These are phyloP conservation scores for Athrips mouffetella DNA, from an alignment of 2,888 invertebrate genomes.

Conservation along the genomic window DNA sequence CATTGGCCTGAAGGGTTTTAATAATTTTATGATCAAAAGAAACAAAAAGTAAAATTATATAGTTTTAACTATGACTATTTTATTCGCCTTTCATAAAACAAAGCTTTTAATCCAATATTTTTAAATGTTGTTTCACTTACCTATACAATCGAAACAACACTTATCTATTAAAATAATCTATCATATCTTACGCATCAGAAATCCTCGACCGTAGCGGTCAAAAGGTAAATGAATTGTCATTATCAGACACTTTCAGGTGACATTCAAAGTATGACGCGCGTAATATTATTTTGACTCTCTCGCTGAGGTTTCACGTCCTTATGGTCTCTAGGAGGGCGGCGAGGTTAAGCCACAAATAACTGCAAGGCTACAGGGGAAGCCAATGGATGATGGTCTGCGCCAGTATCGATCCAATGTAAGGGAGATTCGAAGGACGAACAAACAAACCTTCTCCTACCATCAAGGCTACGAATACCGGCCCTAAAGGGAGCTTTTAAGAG, in stretches of 20 bases:
- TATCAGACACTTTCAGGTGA: conserved; percentile 16
- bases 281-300: not conserved
- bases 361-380: conserved; percentile 15
- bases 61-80: too few species aligned
- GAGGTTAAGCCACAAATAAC: conserved; percentile 12
- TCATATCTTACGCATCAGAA: not conserved
- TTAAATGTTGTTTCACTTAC: too few species aligned
- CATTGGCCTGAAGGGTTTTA: too few species aligned
- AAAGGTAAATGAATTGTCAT: conserved; percentile 13
- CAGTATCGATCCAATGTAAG: conserved; percentile 35
- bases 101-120: too few species aligned
- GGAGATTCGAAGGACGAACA: conserved; percentile 30
- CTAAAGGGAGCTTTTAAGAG: not conserved
- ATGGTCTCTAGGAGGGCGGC: not conserved
- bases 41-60: too few species aligned
- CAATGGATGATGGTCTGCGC: conserved; percentile 28
- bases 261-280: conserved; percentile 5
- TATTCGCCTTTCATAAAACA: too few species aligned
- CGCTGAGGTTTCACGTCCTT: not conserved
- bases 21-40: too few species aligned
- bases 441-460: not conserved
- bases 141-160: not conserved
- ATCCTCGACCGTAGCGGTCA: conserved; percentile 4
- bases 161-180: not conserved
- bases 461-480: not conserved